Evolutionary conservation across 2,113 vertebrate genomes (phyloP), one percentile per base, ranked within the genome.

Genomic region (Gymnogyps californianus): DNA sequence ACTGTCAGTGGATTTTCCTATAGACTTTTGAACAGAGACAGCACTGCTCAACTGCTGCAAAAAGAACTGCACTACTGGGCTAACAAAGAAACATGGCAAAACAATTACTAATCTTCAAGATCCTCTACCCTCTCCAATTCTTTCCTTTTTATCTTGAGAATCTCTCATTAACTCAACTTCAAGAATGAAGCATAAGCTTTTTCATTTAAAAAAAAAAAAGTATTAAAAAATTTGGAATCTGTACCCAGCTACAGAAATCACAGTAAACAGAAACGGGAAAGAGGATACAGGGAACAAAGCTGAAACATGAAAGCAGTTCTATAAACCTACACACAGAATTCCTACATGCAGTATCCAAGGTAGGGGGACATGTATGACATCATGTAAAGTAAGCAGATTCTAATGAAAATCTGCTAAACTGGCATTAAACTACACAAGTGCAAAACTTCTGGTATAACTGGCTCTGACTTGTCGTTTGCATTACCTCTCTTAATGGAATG

Each of bases 401-500:
- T 72, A 88, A 86, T 10, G 36, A 93, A 81, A 82, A 84, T 67
- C 64, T 91, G 58, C n/a, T 83, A 20, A 65, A 57, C 7, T 54
- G 47, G 26, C 49, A 91, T 29, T 81, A 74, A 72, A 74, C 16
- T n/a, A 66, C 4, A 13, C 36, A 69, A 87, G 47, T 38, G 44
- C n/a, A 96, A 95, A 58, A 72, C 38, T 88, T 87, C 81, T 42
- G 57, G 57, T 64, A 7, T 32, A 90, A 87, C 47, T 77, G 49
- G 18, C 51, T 93, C 28, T 10, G 36, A 83, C 75, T 28, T 32
- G 38, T 34, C 85, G 58, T 42, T 88, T 82, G 70, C 29, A 85
- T 98, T 98, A 99, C 99, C 99, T 99, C 99, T 97, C 99, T 98
- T 85, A 99, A 88, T 49, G 99, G 99, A 97, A 99, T 98, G 96